These are phyloP conservation scores for Pan troglodytes DNA, from an alignment of 2,113 vertebrate species.

Conservation along the genomic window NHGRI_mPanTro3-v2.1_pri NC_072403.2:43185001-43185500, in stretches of 20 bases:
- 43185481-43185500: not conserved
- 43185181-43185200: not conserved
- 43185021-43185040: not conserved
- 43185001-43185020: not conserved
- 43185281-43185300: not conserved
- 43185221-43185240: not conserved
- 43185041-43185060: not conserved
- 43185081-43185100: not conserved
- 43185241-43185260: not conserved
- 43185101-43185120: not conserved
- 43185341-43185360: constrained; percentile 46
- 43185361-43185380: constrained; percentile 32
- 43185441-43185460: not conserved
- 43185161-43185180: not conserved
- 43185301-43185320: not conserved
- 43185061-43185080: not conserved
- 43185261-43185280: not conserved
- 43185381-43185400: constrained; percentile 50
- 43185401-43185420: constrained; percentile 5
- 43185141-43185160: not conserved
- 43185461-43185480: not conserved
- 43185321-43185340: constrained; percentile 4
- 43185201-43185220: not conserved
- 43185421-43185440: not conserved
- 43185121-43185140: not conserved